Conservation (phyloP, 2,797 vertebrate genomes). For the Lagocephalus sceleratus region DNA sequence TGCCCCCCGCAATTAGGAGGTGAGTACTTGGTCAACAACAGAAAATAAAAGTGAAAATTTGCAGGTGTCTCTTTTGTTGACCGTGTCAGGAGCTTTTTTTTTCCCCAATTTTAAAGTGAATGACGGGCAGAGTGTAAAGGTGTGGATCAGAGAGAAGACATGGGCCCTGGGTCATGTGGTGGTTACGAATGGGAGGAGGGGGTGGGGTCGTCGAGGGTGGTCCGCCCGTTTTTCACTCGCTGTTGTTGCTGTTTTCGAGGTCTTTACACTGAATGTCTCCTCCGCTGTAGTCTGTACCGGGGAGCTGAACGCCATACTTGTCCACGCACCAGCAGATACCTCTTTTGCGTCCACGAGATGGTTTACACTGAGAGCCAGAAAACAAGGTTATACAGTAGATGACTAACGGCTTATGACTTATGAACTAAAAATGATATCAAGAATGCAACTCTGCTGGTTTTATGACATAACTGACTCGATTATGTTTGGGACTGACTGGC, state of each 20-base stretch:
- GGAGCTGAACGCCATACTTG: constrained; percentile 93
- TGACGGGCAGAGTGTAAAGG: constrained; percentile 76
- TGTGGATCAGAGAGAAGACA: constrained; percentile 74
- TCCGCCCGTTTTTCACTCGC: constrained; percentile 82
- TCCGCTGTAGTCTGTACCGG: constrained; percentile 88
- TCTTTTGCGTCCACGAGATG: constrained; percentile 92
- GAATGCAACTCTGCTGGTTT: no score
- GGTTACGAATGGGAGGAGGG: constrained; percentile 43
- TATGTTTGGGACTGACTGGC: no score
- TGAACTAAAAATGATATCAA: no score
- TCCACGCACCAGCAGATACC: constrained; percentile 99
- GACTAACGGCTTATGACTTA: no score
- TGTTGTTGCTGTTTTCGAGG: constrained; percentile 90
- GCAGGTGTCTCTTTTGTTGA: constrained; percentile 53
- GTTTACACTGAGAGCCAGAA: constrained; percentile 84
- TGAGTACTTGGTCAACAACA: constrained; percentile 70
- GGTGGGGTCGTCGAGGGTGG: constrained; percentile 21
- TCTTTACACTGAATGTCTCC: constrained; percentile 95
- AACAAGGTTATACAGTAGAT: neutral
- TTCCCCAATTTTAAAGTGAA: constrained; percentile 73
- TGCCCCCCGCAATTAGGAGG: constrained; percentile 58
- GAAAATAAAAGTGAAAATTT: constrained; percentile 51
- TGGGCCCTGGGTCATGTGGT: constrained; percentile 78
- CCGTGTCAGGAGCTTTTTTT: constrained; percentile 57
- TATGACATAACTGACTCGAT: no score